Conservation (phyloP, 2,888 invertebrate species). For the Barypeithes pellucidus region DNA sequence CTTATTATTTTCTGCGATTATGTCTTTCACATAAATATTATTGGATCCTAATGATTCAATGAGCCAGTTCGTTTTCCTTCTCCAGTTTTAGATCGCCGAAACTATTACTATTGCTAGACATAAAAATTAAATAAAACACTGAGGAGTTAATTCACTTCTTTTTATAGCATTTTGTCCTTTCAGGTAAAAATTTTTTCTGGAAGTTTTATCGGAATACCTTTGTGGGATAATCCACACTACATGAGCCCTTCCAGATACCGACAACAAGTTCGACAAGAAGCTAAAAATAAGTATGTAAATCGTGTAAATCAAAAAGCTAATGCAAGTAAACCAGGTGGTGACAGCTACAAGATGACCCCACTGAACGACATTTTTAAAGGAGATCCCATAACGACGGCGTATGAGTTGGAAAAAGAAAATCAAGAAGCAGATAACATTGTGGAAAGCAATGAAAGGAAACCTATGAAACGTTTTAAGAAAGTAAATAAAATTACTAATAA, state of each 20-base stretch:
- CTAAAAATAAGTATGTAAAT: slow-evolving; percentile 79
- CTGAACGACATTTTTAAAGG: slow-evolving; percentile 82
- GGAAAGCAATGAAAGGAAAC: background rate
- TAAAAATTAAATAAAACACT: no score
- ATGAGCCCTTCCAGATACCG: slow-evolving; percentile 91
- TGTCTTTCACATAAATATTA: no score
- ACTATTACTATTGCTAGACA: no score
- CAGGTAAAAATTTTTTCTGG: slow-evolving; percentile 95
- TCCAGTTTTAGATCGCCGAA: no score
- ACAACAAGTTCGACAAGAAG: slow-evolving; percentile 71
- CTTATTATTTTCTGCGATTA: no score
- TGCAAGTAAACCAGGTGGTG: slow-evolving; percentile 80
- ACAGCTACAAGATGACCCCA: slow-evolving; percentile 82
- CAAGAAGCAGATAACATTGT: background rate
- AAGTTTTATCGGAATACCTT: slow-evolving; percentile 92
- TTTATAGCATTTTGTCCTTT: slow-evolving; percentile 60
- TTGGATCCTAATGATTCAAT: no score
- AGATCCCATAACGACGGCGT: slow-evolving; percentile 77
- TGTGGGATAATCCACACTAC: slow-evolving; percentile 96
- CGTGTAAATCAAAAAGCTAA: slow-evolving; percentile 87
- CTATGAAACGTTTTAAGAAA: background rate
- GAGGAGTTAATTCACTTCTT: no score
- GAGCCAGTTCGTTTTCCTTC: no score
- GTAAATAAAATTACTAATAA: background rate
- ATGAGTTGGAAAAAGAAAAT: slow-evolving; percentile 42